Evolutionary conservation across 2,888 invertebrate genomes (phyloP), one percentile per base, ranked within the genome.

Genomic region (Chloromyia formosa): DNA sequence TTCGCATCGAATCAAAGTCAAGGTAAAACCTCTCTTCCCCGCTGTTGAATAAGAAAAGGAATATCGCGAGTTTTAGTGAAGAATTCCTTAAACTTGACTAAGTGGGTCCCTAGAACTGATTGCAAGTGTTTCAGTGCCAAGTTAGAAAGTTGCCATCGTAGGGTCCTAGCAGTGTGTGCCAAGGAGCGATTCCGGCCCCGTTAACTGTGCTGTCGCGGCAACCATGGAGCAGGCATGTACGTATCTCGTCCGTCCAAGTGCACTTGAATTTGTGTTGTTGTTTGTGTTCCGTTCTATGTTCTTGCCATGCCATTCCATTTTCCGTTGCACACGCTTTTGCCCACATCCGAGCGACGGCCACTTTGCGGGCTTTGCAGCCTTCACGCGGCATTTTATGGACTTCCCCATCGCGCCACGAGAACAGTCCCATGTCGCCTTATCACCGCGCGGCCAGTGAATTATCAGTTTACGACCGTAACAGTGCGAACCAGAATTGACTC

Each of bases 181-280:
- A 42, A 5, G 42, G 42, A 42, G 42, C 7, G 12, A 42, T 9
- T 9, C 14, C 49, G 49, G 49, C 2, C 12, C 12, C 12, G 49
- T 2, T n/a, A 45, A 49, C 45, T 45, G 66, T 49, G 66, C 49
- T 66, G 66, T n/a, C 42, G 66, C 10, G 10, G 45, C 49, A 16
- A 66, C 45, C 45, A 66, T 66, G 66, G 66, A 66, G 66, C 27
- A 35, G 27, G 42, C 66, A 66, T 49, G 66, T 66, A 66, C 18
- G 66, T 66, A 66, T 66, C 20, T 9, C 10, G 3, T 20, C 1
- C 12, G 49, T 49, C 12, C 49, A 12, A 49, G 49, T 49, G 49
- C 7, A 66, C 12, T 27, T 49, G 14, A 45, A 49, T n/a, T 10
- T 66, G 49, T 35, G 61, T 35, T 61, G 23, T 27, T 10, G 20